Conservation (phyloP, 2,888 invertebrate genomes). For the Alitta virens region DNA sequence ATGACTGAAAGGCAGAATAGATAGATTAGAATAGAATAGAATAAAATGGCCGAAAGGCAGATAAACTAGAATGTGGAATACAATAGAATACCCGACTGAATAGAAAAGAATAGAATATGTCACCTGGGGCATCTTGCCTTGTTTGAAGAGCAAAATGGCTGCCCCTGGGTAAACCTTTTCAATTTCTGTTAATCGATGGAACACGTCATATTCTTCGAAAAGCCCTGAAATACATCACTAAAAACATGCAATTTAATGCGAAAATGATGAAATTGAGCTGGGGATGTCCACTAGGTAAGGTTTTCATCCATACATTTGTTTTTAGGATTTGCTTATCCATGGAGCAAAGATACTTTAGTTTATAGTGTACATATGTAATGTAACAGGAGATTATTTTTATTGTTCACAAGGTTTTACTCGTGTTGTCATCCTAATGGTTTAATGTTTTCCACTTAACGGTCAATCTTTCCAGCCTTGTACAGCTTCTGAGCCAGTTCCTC, state of each 20-base stretch:
- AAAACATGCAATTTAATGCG: no score
- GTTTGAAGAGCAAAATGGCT: constrained; percentile 49
- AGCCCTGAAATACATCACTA: constrained; percentile 37
- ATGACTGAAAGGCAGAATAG: no score
- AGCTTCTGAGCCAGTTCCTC: constrained; percentile 31
- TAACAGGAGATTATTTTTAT: no score
- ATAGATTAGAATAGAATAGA: no score
- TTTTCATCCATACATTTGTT: no score
- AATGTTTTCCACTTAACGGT: constrained; percentile 6
- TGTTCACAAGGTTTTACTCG: no score
- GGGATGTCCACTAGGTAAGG: no score
- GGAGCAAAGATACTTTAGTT: no score
- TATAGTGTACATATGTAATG: no score
- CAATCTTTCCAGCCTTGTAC: constrained; percentile 29
- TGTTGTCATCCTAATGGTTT: background rate
- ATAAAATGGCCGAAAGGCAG: background rate
- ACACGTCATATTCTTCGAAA: constrained; percentile 44
- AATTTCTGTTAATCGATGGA: constrained; percentile 44
- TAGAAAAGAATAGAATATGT: no score
- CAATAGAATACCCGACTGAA: background rate
- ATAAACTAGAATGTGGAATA: constrained; percentile 28
- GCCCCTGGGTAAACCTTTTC: constrained; percentile 49
- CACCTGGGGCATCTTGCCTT: constrained; percentile 45
- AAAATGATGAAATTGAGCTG: no score
- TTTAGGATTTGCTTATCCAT: no score